phyloP scores from a whole-genome alignment of 1,140 invertebrate genomes.

The Eriosoma lanigerum region DNA sequence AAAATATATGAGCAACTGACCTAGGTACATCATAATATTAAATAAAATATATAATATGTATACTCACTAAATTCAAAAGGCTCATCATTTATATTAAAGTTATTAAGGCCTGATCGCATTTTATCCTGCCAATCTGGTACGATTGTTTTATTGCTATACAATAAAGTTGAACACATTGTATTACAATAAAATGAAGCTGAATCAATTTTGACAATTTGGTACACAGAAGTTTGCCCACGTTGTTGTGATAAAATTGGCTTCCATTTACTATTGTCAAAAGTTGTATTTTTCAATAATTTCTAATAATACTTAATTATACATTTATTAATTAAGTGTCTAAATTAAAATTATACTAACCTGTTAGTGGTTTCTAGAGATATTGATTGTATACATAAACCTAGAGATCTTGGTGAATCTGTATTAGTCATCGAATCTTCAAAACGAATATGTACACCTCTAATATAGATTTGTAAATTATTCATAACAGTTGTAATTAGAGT shows the following conservation, averaged over 20 bases:
- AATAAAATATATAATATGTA: no score
- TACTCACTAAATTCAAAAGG: slow-evolving; percentile 75
- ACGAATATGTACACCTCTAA: slow-evolving; percentile 78
- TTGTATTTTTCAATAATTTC: slow-evolving; percentile 7
- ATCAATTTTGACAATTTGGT: slow-evolving; percentile 76
- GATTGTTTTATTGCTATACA: slow-evolving; percentile 54
- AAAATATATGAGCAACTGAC: slow-evolving; percentile 49
- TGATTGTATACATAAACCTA: slow-evolving; percentile 77
- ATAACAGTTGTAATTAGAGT: slow-evolving; percentile 73
- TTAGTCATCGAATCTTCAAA: slow-evolving; percentile 77
- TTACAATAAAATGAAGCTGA: slow-evolving; percentile 80
- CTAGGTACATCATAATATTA: slow-evolving; percentile 52
- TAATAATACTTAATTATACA: slow-evolving; percentile 53
- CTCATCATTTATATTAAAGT: slow-evolving; percentile 73
- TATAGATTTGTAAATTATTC: slow-evolving; percentile 78
- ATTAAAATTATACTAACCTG: slow-evolving; percentile 62
- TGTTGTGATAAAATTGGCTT: slow-evolving; percentile 69
- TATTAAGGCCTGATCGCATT: slow-evolving; percentile 73
- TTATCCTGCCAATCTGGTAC: slow-evolving; percentile 65
- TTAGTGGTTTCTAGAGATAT: slow-evolving; percentile 80
- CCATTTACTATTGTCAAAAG: slow-evolving; percentile 69
- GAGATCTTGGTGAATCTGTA: slow-evolving; percentile 68
- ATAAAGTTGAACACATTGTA: slow-evolving; percentile 59
- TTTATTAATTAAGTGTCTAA: no score
- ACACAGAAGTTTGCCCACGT: slow-evolving; percentile 65